A percentile compares a stretch with the other conserved stretches of the same genome.
Conservation (phyloP, 1,140 invertebrate species). For the Hyposmocoma kahamanoa region DNA sequence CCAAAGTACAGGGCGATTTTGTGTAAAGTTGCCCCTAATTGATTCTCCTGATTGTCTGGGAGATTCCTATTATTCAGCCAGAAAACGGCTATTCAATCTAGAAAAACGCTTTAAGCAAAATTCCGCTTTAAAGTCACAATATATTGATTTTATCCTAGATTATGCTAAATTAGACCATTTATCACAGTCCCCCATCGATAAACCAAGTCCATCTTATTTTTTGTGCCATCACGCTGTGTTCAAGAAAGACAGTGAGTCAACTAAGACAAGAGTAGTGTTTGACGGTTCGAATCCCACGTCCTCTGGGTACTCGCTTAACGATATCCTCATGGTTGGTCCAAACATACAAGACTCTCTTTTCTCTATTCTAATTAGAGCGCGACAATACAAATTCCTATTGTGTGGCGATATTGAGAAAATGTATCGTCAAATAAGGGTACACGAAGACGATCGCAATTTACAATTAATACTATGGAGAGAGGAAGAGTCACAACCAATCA, state of each 20-base stretch:
- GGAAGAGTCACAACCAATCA: constrained; percentile 23
- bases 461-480: constrained; percentile 50
- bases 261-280: constrained; percentile 17
- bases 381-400: constrained; percentile 26
- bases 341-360: constrained; percentile 7
- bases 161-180: constrained; percentile 8
- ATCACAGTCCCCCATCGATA: constrained; percentile 11
- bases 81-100: neutral
- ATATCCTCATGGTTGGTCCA: constrained; percentile 5
- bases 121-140: constrained; percentile 1
- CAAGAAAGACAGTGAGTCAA: constrained; percentile 11
- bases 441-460: constrained; percentile 9
- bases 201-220: constrained; percentile 14
- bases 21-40: constrained; percentile 8
- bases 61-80: constrained; percentile 5
- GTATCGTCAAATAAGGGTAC: constrained; percentile 3
- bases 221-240: constrained; percentile 17
- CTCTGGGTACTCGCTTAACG: constrained; percentile 5
- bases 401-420: constrained; percentile 11
- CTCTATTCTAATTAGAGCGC: constrained; percentile 5
- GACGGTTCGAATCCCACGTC: constrained; percentile 22
- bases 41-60: constrained; percentile 8
- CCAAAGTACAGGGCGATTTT: constrained; percentile 12
- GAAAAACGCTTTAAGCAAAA: constrained; percentile 2
- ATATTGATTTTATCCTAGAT: constrained; percentile 8